These are phyloP conservation scores for Cecidostiba fungosa DNA, from an alignment of 2,888 invertebrate genomes.

Conservation along the genomic window DNA sequence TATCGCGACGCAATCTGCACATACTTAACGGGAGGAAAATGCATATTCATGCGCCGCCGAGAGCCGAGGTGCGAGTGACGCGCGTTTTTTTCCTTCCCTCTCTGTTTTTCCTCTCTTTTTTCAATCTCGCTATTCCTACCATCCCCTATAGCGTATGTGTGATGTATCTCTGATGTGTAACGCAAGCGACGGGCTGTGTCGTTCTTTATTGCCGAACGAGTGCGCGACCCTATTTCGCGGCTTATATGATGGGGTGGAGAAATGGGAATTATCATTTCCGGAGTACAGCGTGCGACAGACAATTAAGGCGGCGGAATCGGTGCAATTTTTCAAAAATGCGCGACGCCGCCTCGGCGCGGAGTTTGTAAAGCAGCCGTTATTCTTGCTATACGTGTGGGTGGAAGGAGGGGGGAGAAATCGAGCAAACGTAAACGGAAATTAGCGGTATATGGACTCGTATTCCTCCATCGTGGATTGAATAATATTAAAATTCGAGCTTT, in stretches of 20 bases:
- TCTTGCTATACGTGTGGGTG: neutral
- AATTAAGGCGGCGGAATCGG: slow-evolving; percentile 33
- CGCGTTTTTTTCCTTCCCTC: slow-evolving; percentile 66
- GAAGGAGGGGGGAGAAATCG: no score
- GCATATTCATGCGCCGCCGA: slow-evolving; percentile 78
- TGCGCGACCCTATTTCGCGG: neutral
- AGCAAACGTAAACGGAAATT: neutral
- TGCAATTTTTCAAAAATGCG: neutral
- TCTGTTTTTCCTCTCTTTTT: slow-evolving; percentile 56
- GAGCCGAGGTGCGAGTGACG: slow-evolving; percentile 71
- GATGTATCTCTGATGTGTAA: neutral
- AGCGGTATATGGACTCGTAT: neutral
- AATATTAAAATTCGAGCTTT: neutral
- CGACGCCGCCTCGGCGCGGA: neutral
- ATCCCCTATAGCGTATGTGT: neutral
- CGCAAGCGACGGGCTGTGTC: neutral
- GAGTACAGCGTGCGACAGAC: neutral
- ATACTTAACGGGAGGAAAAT: slow-evolving; percentile 79
- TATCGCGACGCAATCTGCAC: slow-evolving; percentile 80
- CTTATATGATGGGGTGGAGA: neutral
- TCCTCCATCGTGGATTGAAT: neutral
- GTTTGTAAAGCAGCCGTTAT: neutral
- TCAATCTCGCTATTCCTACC: slow-evolving; percentile 56
- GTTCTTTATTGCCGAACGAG: slow-evolving; percentile 46
- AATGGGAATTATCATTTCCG: slow-evolving; percentile 48